Evolutionary conservation across 2,797 vertebrate genomes (phyloP).

Genomic region (Meda fulgida): DNA sequence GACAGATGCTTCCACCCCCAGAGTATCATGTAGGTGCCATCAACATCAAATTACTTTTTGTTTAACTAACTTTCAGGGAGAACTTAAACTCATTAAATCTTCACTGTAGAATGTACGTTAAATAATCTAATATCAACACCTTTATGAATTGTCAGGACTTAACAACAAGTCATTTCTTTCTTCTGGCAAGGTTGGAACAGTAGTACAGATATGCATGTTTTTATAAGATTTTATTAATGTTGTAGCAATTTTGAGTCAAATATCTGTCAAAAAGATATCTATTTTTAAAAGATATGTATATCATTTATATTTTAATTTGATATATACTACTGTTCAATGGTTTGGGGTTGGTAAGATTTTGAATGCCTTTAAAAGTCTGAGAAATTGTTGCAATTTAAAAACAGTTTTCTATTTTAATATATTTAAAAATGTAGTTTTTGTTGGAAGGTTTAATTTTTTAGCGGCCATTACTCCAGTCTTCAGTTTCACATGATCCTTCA

Average conservation of each 20-base stretch:
- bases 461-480: background rate
- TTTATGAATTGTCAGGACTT: background rate
- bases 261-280: background rate
- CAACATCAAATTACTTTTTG: slow-evolving; percentile 24
- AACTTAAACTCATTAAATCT: slow-evolving; percentile 2
- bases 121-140: slow-evolving; percentile 9
- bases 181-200: background rate
- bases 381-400: too few species aligned
- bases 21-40: slow-evolving; percentile 78
- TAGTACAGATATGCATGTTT: background rate
- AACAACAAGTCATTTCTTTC: background rate
- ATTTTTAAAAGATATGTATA: too few species aligned
- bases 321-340: background rate
- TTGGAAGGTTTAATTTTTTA: background rate
- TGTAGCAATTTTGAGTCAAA: background rate
- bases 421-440: background rate
- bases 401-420: background rate
- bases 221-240: too few species aligned
- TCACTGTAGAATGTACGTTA: background rate
- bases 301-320: background rate
- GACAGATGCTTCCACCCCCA: slow-evolving; percentile 73
- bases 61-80: slow-evolving; percentile 33
- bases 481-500: background rate
- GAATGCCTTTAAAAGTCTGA: background rate
- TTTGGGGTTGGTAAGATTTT: background rate